Percentiles rank a stretch among this genome's conserved stretches.
phyloP scores from a whole-genome alignment of 2,797 vertebrate species.

The Tenualosa ilisha region DNA sequence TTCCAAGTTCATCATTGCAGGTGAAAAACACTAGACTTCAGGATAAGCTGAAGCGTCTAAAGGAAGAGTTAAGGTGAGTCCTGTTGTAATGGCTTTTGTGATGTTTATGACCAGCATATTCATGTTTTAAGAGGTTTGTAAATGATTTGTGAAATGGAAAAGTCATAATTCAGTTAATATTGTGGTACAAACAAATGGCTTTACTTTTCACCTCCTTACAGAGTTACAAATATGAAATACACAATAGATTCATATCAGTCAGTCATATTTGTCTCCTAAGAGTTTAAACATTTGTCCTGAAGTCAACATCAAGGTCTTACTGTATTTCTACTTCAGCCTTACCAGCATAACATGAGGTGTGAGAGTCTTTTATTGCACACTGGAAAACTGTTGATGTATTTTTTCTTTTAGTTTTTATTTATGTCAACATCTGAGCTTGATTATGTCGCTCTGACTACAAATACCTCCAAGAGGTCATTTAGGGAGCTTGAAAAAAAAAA shows the following conservation, averaged over 20 bases:
- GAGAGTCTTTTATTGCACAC: neutral
- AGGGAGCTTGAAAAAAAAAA: neutral
- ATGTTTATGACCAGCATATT: neutral
- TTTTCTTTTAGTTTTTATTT: too few relatives aligned
- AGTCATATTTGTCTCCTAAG: too few relatives aligned
- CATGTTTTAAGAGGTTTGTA: neutral
- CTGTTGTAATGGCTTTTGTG: neutral
- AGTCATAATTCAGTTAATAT: neutral
- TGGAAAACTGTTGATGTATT: neutral
- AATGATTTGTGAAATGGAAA: neutral
- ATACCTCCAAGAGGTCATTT: neutral
- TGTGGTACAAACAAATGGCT: too few relatives aligned
- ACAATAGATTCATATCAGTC: too few relatives aligned
- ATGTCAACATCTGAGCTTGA: neutral
- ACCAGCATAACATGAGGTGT: neutral
- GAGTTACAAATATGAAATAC: too few relatives aligned
- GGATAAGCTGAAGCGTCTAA: slow-evolving; percentile 68
- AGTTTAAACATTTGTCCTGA: too few relatives aligned
- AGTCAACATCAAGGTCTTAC: too few relatives aligned
- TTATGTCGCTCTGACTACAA: neutral
- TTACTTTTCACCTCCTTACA: too few relatives aligned
- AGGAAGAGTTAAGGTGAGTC: slow-evolving; percentile 56
- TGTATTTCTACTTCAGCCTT: neutral
- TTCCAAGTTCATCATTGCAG: slow-evolving; percentile 76
- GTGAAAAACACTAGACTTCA: slow-evolving; percentile 80